A percentile compares a stretch with the other conserved stretches of the same genome.
Conservation (phyloP, 2,113 vertebrate genomes). For the Monopterus albus region DNA sequence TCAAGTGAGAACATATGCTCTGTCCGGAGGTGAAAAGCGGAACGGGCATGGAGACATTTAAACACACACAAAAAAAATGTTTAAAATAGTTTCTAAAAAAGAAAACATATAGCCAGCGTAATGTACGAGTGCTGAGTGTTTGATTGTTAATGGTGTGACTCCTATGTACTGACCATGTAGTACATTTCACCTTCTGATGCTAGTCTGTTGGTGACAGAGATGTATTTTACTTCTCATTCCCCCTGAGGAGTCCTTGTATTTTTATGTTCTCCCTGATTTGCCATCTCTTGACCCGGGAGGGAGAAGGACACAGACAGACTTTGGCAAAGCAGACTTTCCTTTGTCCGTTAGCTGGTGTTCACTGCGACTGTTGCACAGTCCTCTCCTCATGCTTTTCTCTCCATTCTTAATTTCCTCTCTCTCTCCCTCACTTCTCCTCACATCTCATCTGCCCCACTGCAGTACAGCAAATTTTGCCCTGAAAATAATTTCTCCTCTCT, state of each 20-base stretch:
- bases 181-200: background rate
- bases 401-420: background rate
- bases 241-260: too few species aligned
- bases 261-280: background rate
- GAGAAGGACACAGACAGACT: slow-evolving; percentile 26
- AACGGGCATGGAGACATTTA: too few species aligned
- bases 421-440: background rate
- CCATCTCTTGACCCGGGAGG: slow-evolving; percentile 7
- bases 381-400: background rate
- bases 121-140: too few species aligned
- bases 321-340: slow-evolving; percentile 18
- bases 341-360: background rate
- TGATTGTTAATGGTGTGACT: too few species aligned
- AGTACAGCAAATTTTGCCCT: slow-evolving; percentile 26
- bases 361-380: background rate
- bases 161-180: too few species aligned
- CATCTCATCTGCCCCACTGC: slow-evolving; percentile 23
- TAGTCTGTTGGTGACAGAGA: background rate
- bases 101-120: too few species aligned
- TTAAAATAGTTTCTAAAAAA: too few species aligned
- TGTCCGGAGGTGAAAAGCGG: too few species aligned
- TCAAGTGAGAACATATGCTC: too few species aligned
- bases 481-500: slow-evolving; percentile 19
- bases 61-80: too few species aligned
- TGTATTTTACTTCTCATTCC: background rate